Percentiles rank a stretch among this genome's conserved stretches.
phyloP scores from a whole-genome alignment of 2,113 vertebrate species.

The Choloepus hoffmanni region DNA sequence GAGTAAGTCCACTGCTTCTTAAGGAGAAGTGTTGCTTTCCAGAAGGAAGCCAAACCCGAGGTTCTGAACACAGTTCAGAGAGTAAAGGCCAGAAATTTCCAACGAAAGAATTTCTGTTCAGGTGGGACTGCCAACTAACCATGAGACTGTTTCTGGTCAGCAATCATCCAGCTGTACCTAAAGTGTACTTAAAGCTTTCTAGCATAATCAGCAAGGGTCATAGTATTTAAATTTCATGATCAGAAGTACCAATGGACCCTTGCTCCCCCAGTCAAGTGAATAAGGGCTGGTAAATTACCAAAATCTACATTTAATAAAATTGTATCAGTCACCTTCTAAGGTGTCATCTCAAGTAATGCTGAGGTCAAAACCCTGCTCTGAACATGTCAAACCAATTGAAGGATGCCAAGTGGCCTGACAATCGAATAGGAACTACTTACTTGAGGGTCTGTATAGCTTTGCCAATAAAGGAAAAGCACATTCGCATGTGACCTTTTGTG shows the following conservation, averaged over 20 bases:
- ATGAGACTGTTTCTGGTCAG: constrained; percentile 25
- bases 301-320: constrained; percentile 75
- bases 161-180: constrained; percentile 38
- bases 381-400: constrained; percentile 50
- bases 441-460: neutral
- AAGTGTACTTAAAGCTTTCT: constrained; percentile 63
- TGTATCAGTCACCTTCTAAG: constrained; percentile 63
- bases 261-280: constrained; percentile 59
- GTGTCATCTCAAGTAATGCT: constrained; percentile 52
- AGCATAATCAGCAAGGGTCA: constrained; percentile 8
- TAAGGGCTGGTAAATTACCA: constrained; percentile 72
- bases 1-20: neutral
- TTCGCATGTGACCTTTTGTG: neutral
- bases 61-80: neutral
- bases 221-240: constrained; percentile 58
- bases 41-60: neutral
- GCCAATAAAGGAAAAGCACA: neutral
- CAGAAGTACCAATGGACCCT: constrained; percentile 49
- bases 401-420: constrained; percentile 48
- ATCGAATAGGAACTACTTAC: constrained; percentile 19
- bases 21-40: neutral
- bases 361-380: constrained; percentile 68
- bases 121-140: neutral
- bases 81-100: neutral
- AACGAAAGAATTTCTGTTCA: constrained; percentile 43